Evolutionary conservation across 2,888 invertebrate genomes (phyloP).

Genomic region (Phorcus lineatus): DNA sequence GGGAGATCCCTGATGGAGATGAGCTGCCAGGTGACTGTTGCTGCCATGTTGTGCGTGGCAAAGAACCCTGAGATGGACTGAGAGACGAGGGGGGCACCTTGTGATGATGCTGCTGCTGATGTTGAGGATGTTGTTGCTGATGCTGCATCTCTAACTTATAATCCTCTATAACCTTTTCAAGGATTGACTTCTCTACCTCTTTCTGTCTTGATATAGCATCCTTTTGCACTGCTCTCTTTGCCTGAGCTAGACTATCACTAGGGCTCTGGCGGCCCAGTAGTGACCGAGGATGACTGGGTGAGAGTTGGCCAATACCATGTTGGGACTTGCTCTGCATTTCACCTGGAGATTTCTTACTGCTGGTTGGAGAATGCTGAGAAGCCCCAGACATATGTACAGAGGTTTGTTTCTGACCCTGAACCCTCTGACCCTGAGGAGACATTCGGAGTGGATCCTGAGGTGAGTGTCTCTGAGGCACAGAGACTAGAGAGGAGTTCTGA

Average conservation of each 20-base stretch:
- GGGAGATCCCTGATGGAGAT: neutral
- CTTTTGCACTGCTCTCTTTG: neutral
- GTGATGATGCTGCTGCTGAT: conserved; percentile 24
- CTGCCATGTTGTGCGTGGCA: conserved; percentile 10
- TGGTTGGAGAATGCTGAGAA: neutral
- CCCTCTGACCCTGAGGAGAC: conserved; percentile 13
- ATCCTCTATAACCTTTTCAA: conserved; percentile 24
- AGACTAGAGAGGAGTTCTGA: neutral
- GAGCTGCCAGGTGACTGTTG: neutral
- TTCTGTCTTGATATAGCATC: neutral
- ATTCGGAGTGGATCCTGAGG: neutral
- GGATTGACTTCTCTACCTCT: conserved; percentile 4
- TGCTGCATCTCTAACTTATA: conserved; percentile 23
- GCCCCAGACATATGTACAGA: neutral
- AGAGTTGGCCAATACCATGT: neutral
- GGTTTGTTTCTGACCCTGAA: neutral
- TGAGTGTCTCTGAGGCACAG: neutral
- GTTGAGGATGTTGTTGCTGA: conserved; percentile 22
- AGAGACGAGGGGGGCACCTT: neutral
- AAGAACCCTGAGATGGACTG: conserved; percentile 18
- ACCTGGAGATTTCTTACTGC: neutral
- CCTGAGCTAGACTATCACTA: neutral
- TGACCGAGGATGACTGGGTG: neutral
- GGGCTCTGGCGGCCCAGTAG: neutral
- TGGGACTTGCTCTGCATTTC: neutral